Conservation (phyloP, 2,797 vertebrate genomes). For the Sphenodon punctatus region DNA sequence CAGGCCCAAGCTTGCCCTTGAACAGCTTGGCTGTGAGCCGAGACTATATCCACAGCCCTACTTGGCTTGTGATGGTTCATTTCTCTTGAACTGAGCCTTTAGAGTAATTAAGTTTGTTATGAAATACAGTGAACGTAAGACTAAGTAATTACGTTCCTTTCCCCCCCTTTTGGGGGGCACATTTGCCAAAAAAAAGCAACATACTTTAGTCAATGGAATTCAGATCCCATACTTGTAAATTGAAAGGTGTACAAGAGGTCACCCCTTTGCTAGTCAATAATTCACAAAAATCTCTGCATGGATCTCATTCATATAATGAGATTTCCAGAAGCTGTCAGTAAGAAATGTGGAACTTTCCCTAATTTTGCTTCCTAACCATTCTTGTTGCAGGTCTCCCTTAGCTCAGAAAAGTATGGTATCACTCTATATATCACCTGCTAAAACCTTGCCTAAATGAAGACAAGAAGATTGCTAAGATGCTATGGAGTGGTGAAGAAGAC, state of each 20-base stretch:
- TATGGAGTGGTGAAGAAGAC: too few species aligned
- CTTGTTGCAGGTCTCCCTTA: slow-evolving; percentile 15
- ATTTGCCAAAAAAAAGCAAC: slow-evolving; percentile 22
- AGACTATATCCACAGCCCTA: background rate
- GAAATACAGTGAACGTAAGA: slow-evolving; percentile 43
- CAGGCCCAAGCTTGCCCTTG: background rate
- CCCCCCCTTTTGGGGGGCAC: slow-evolving; percentile 39
- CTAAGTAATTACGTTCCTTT: slow-evolving; percentile 52
- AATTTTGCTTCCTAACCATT: slow-evolving; percentile 25
- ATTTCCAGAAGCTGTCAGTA: slow-evolving; percentile 7
- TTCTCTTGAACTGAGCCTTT: slow-evolving; percentile 27
- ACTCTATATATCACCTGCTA: too few species aligned
- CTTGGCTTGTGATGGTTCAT: slow-evolving; percentile 13
- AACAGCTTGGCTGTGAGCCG: background rate
- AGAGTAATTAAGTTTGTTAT: slow-evolving; percentile 36
- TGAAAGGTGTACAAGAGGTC: background rate
- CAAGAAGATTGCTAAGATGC: background rate
- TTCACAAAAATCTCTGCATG: slow-evolving; percentile 25
- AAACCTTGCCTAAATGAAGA: background rate
- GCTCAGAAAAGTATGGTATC: slow-evolving; percentile 6
- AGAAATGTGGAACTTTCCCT: slow-evolving; percentile 3
- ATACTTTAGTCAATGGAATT: slow-evolving; percentile 10
- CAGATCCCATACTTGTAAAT: slow-evolving; percentile 10
- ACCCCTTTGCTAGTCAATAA: slow-evolving; percentile 33
- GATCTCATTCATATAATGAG: background rate